Base-by-base conservation (phyloP, 92 coral and sea anemone species). In the Metridium senile region DNA sequence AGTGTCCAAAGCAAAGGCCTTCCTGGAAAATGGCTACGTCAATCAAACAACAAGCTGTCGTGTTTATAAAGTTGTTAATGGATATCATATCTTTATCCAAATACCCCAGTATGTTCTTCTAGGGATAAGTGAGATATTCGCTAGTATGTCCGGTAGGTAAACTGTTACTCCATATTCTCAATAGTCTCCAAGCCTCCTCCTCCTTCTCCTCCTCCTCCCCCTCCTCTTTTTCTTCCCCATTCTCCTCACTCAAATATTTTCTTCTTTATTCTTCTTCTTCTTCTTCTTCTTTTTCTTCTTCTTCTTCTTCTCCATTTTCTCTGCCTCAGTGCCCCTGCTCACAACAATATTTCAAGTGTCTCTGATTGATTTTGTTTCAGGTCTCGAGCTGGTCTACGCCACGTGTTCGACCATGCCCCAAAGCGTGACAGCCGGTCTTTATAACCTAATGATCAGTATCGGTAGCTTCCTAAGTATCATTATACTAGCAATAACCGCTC, bases 41-140 rank as follows among this genome's bases (percentile, higher is more conserved):
- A 91, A 91, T 43, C 89, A 82, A 74, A 91, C 93, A 1, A 82
- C 90, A 0, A 82, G 93, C 74, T 77, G 89, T 49, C 68, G 84
- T 43, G 77, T 46, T 6, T 88, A 91, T 74, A 70, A 65, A 53
- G 90, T 72, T 11, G 95, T 90, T 23, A 64, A 84, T 27, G 78
- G 88, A 33, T 77, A 62, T 72, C 80, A 85, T 75, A 93, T 95
- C 34, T 86, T 90, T 72, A 90, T 91, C 81, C 99, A 95, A 66
- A 71, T 89, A 20, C 99, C 99, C 1, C 99, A 95, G 70, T 95
- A 95, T 71, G 64, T 74, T 26, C 85, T 95, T 47, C 71, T 95
- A 74, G 99, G 99, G 11, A 62, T 89, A 33, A 95, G 99, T 82
- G 99, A 95, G 76, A 85, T 95, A 11, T 87, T 95, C 64, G 87